Base-by-base conservation (phyloP, 2,888 invertebrate species). In the Zygaena filipendulae region DNA sequence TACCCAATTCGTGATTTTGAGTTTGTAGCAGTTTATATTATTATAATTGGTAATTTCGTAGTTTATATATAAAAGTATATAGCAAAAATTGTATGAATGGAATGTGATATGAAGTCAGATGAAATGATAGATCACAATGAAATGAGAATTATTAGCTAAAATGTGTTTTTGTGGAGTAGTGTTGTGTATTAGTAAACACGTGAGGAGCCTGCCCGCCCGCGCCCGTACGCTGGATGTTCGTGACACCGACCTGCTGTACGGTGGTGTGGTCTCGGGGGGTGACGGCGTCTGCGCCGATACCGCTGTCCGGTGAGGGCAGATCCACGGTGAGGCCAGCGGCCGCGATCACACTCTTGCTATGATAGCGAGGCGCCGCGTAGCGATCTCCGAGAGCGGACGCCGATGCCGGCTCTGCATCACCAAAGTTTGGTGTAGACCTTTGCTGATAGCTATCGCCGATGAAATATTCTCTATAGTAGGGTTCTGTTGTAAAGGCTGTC, bases 261-360 rank as follows among this genome's bases (percentile, higher is more conserved):
- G 91, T 87, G 59, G 91, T 90, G 80, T 93, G 92, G 75, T 92
- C 92, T 54, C 92, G 82, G 40, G 95, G 94, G 36, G 95, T 95
- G 63, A 94, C 92, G 47, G 94, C 92, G 59, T 95, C 93, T 20
- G 94, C 92, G 40, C 96, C 96, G 59, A 97, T 96, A 41, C 97
- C 97, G 59, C 93, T 93, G 81, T 97, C 97, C 13, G 95, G 95
- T 49, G 95, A 95, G 13, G 96, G 95, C 59, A 97, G 85, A 79
- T 96, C 96, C 58, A 95, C 95, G 27, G 94, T 93, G 46, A 95
- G 86, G 22, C 92, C 92, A 40, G 88, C 88, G 33, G 87, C 87
- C 27, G 87, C 86, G 56, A 91, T 84, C 58, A 87, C 83, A 55
- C 87, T 83, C 77, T 88, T 83, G 58, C 86, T 85, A 55, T 88